Conservation (phyloP, 2,113 vertebrate species). For the Gymnobelideus leadbeateri region DNA sequence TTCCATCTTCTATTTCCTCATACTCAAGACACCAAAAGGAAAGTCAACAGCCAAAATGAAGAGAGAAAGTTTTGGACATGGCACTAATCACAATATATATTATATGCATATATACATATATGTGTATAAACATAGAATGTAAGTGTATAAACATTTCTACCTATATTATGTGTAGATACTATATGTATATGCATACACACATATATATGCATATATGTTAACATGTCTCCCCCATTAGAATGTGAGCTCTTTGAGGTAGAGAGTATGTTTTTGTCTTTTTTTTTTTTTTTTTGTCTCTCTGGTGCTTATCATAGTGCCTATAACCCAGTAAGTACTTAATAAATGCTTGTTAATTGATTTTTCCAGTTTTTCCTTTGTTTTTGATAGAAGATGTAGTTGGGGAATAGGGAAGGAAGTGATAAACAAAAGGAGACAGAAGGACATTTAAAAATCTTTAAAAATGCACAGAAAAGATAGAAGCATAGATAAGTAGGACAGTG, state of each 20-base stretch:
- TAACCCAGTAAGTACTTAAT: background rate
- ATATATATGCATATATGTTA: background rate
- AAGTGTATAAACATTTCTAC: no score
- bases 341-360: background rate
- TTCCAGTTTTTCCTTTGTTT: background rate
- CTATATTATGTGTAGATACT: background rate
- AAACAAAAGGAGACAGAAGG: background rate
- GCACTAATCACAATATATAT: background rate
- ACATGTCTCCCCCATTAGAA: background rate
- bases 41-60: background rate
- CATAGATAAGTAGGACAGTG: background rate
- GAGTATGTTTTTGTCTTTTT: background rate
- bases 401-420: background rate
- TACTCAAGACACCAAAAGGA: background rate
- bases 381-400: background rate
- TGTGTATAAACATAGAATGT: background rate
- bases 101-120: background rate
- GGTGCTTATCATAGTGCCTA: background rate
- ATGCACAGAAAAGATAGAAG: background rate
- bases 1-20: background rate
- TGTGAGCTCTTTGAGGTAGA: background rate
- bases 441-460: background rate
- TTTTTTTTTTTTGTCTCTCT: background rate
- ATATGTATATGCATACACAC: background rate
- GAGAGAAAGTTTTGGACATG: background rate